Evolutionary conservation across 2,888 invertebrate genomes (phyloP).

Genomic region (Mactromeris polynyma): DNA sequence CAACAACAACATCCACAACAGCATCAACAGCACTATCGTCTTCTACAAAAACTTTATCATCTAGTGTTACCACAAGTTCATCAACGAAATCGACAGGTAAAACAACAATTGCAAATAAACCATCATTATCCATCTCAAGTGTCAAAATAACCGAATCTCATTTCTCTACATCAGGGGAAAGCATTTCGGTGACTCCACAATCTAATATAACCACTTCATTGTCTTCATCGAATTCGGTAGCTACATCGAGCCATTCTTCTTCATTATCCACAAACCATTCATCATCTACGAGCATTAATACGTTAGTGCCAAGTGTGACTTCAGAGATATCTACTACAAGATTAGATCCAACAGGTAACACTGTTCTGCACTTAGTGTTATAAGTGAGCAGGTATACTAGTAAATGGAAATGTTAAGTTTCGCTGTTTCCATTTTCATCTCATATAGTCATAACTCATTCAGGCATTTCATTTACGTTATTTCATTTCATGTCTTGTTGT

Average conservation of each 20-base stretch:
- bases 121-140: background rate
- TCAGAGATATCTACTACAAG: background rate
- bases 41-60: background rate
- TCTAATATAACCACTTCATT: background rate
- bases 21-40: background rate
- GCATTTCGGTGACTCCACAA: background rate
- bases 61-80: background rate
- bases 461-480: too few relatives aligned
- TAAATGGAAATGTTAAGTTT: too few relatives aligned
- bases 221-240: background rate
- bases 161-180: background rate
- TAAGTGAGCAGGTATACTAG: too few relatives aligned
- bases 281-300: background rate
- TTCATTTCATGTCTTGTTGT: too few relatives aligned
- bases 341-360: background rate
- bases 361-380: background rate
- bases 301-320: background rate
- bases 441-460: too few relatives aligned
- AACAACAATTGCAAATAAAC: background rate
- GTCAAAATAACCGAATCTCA: background rate
- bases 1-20: slow-evolving; percentile 16
- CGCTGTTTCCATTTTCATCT: too few relatives aligned
- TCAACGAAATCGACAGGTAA: slow-evolving; percentile 2
- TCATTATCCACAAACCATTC: background rate
- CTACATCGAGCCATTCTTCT: background rate